Base-by-base conservation (phyloP, 37 sponge, comb jelly and placozoan genomes). In the Dysidea cf. avara region DNA sequence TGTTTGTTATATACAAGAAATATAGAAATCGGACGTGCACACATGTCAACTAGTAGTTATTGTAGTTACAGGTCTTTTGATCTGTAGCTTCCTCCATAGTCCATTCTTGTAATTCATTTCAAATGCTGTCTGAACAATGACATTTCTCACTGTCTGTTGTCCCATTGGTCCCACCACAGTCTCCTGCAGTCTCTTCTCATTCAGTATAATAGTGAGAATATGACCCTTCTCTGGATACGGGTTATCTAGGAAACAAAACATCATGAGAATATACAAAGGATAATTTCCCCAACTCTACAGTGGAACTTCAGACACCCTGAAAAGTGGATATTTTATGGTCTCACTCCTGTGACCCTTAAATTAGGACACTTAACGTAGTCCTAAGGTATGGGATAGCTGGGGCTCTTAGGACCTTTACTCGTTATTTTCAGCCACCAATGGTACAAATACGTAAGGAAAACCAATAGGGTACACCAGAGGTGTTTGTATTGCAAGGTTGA, bases 91-190 rank as follows among this genome's bases (percentile, higher is more conserved):
- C 30, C 95, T 78, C 95, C 95, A 94, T 34, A 84, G 87, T 28
- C 91, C 91, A 47, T 80, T 90, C 21, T 30, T 68, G 67, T 94
- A 94, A 78, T 94, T 87, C 95, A 94, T 90, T 54, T 94, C 95
- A 74, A 94, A 94, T 20, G 90, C 74, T 2, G 90, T 94, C 69
- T 94, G 91, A 24, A 92, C 69, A 43, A 68, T 69, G 34, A 78
- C 64, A 18, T 40, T 75, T 48, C 80, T 56, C 26, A 62, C 25
- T 34, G 43, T 64, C 48, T 57, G 66, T 2, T 56, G 35, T 24
- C 70, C 74, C 14, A 53, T 30, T 24, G 68, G 69, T 7, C 30
- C 21, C 21, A 25, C 49, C 39, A 70, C 80, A 29, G 57, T 52
- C 68, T 89, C 90, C 61, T 66, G 51, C 36, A 62, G 59, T 25